Evolutionary conservation across 2,113 vertebrate species (phyloP).

Genomic region (Leiothrix lutea): DNA sequence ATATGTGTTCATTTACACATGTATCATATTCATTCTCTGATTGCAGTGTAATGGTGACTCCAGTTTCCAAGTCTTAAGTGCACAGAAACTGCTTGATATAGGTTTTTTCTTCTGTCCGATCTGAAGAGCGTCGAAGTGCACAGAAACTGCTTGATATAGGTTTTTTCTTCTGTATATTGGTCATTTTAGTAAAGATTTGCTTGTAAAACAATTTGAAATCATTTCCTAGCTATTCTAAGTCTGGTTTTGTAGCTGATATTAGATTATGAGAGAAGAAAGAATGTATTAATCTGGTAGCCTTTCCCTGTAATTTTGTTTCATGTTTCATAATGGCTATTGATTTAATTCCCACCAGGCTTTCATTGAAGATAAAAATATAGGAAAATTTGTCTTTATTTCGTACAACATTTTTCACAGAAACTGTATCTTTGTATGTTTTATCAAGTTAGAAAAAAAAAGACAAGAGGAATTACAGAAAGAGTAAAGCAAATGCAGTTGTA

Average conservation of each 20-base stretch:
- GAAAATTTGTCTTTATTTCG: neutral
- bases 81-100: neutral
- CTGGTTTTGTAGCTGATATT: neutral
- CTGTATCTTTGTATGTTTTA: neutral
- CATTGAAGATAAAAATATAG: neutral
- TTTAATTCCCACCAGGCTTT: neutral
- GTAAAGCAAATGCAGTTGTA: neutral
- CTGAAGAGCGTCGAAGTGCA: neutral
- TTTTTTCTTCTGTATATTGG: neutral
- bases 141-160: neutral
- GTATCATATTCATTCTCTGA: neutral
- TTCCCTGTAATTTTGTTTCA: neutral
- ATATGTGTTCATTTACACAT: neutral
- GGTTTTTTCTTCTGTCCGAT: neutral
- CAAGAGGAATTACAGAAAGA: neutral
- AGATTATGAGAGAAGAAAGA: neutral
- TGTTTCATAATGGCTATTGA: neutral
- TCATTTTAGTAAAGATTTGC: neutral
- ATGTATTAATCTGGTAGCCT: neutral
- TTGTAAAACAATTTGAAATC: constrained; percentile 3
- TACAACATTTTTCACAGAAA: neutral
- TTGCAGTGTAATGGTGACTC: neutral
- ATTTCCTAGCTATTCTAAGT: neutral
- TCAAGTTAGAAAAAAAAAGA: neutral
- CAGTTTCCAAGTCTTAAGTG: neutral